phyloP scores from a whole-genome alignment of 2,113 vertebrate genomes.

The Callithrix jacchus region DNA sequence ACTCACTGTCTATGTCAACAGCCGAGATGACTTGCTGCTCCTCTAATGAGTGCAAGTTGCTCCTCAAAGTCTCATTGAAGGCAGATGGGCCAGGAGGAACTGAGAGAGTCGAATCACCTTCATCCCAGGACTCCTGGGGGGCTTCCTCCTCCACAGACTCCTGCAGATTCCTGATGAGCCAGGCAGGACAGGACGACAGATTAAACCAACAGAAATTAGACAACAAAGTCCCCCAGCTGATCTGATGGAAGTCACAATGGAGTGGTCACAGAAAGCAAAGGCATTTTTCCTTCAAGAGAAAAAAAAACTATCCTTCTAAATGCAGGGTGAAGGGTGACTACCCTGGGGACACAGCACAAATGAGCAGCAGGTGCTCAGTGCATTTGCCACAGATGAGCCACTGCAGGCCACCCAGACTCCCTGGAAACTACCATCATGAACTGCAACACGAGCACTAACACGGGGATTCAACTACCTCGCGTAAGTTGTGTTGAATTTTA shows the following conservation, averaged over 20 bases:
- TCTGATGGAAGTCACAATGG: not conserved
- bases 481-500: no score
- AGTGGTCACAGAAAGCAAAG: not conserved
- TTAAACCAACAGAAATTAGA: not conserved
- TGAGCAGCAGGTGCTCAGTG: not conserved
- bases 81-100: no score
- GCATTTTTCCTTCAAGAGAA: not conserved
- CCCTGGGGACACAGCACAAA: not conserved
- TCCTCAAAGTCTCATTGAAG: not conserved
- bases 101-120: not conserved
- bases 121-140: not conserved
- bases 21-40: no score
- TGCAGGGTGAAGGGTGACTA: not conserved
- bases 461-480: no score
- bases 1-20: not conserved
- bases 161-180: not conserved
- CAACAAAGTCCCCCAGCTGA: not conserved
- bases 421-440: no score
- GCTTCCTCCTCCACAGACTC: not conserved
- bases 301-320: not conserved
- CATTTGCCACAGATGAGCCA: not conserved
- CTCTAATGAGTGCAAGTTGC: no score
- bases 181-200: not conserved
- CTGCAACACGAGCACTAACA: no score
- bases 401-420: not conserved